Conservation (phyloP, 30 jellyfish, hydroid and myxozoan genomes). For the Nemopilema nomurai region DNA sequence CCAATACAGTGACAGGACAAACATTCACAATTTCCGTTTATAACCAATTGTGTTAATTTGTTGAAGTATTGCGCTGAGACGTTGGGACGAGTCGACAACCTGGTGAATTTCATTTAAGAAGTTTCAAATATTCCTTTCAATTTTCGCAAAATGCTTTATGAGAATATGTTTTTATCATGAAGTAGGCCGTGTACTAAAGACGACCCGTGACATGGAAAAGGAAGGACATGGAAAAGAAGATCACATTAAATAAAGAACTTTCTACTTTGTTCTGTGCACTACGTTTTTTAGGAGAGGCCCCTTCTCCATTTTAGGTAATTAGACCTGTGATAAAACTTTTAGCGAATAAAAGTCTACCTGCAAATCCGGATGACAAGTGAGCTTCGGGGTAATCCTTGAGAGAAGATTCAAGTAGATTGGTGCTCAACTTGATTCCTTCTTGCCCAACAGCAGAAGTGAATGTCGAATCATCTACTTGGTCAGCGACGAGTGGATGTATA, state of each 20-base stretch:
- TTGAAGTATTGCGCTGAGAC: too few species aligned
- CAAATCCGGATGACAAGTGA: background rate
- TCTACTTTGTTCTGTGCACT: too few species aligned
- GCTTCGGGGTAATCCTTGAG: conserved; percentile 7
- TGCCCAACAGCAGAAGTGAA: background rate
- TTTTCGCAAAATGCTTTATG: too few species aligned
- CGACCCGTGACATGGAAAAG: background rate
- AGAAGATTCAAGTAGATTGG: background rate
- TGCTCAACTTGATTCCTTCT: conserved; percentile 3
- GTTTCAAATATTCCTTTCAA: too few species aligned
- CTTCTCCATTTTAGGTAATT: too few species aligned
- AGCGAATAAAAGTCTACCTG: background rate
- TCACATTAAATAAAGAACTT: too few species aligned
- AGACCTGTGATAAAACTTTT: background rate
- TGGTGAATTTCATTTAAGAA: too few species aligned
- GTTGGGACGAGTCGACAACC: too few species aligned
- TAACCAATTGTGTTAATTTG: too few species aligned
- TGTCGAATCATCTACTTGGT: conserved; percentile 5
- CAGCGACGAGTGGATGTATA: background rate
- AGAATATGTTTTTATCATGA: too few species aligned
- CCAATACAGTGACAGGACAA: background rate
- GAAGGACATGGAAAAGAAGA: background rate
- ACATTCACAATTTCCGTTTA: background rate
- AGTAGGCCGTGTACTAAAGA: too few species aligned
- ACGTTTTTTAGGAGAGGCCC: too few species aligned